Conservation (phyloP, 2,888 invertebrate genomes). For the Laspeyria flexula region DNA sequence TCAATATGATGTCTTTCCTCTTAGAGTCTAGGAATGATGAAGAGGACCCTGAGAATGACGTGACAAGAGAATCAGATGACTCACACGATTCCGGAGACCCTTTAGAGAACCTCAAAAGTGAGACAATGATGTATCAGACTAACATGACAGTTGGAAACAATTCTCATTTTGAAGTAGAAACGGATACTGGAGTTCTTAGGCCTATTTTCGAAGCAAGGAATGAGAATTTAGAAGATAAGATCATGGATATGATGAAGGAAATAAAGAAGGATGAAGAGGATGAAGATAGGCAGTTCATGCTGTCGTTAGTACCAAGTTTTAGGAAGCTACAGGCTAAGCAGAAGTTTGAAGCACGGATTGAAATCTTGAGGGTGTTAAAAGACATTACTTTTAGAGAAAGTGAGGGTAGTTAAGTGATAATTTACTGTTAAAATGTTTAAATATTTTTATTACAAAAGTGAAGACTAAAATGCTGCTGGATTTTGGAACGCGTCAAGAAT, state of each 20-base stretch:
- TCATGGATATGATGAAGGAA: slow-evolving; percentile 53
- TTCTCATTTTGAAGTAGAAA: slow-evolving; percentile 24
- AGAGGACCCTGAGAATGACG: slow-evolving; percentile 18
- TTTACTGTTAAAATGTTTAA: background rate
- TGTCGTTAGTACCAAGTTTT: slow-evolving; percentile 64
- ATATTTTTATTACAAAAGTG: no score
- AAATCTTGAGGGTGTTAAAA: slow-evolving; percentile 60
- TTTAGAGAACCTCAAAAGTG: slow-evolving; percentile 45
- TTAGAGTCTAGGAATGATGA: slow-evolving; percentile 32
- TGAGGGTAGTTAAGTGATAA: slow-evolving; percentile 14
- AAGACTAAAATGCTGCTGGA: no score
- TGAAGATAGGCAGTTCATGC: slow-evolving; percentile 64
- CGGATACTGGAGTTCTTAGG: slow-evolving; percentile 17
- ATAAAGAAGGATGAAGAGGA: slow-evolving; percentile 58
- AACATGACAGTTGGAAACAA: slow-evolving; percentile 2
- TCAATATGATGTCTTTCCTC: slow-evolving; percentile 55
- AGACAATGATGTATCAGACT: slow-evolving; percentile 33
- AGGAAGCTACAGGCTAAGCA: slow-evolving; percentile 57
- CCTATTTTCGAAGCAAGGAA: slow-evolving; percentile 41
- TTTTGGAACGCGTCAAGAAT: no score
- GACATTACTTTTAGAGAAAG: slow-evolving; percentile 51
- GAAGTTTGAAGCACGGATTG: slow-evolving; percentile 66
- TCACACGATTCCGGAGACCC: slow-evolving; percentile 40
- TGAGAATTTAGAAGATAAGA: slow-evolving; percentile 49
- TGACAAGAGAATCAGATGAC: slow-evolving; percentile 30